Evolutionary conservation across 2,797 vertebrate species (phyloP), one percentile per base, ranked within the genome.

Genomic region (Anguilla obscura): DNA sequence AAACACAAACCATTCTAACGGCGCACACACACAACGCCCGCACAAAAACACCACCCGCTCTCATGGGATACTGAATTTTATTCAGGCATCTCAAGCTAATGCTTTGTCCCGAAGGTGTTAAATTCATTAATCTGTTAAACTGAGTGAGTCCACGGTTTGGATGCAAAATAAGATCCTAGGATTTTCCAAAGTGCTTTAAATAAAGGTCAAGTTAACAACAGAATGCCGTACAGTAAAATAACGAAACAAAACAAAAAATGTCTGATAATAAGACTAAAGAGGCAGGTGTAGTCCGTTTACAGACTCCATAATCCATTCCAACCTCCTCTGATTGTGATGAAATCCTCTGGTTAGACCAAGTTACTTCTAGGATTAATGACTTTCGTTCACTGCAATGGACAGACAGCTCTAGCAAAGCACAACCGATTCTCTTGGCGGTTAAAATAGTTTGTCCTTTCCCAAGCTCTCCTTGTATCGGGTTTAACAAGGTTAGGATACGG

Each of bases 51-150:
- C 69, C 86, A 30, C 90, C 69, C 14, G 30, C 86, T 45, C 86
- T 84, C 86, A 89, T 90, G 93, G 21, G 93, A 95, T 91, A 94
- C 95, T 94, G 95, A 96, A 95, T 93, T 97, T 96, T 97, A 97
- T 96, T 97, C 95, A 94, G 93, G 92, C 91, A 95, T 93, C 95
- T 91, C 91, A 92, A 92, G 93, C 89, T 92, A 91, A 91, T 93
- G 91, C 93, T 86, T 93, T 93, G 92, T 92, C 94, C 93, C 94
- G 80, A 89, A 93, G 92, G 94, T 92, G 94, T 90, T 90, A 88
- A 91, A 94, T 93, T 93, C 93, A 94, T 90, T 63, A 95, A 92
- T 88, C 84, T 87, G 66, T 90, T 92, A 85, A 18, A 88, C 94
- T 93, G 93, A 89, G 60, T 89, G 89, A 92, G 90, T 94, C 91